Percentiles rank a stretch among this genome's conserved stretches.
These are phyloP conservation scores for Sorex maritimensis DNA, from an alignment of 2,797 vertebrate species.

Conservation along the genomic window DNA sequence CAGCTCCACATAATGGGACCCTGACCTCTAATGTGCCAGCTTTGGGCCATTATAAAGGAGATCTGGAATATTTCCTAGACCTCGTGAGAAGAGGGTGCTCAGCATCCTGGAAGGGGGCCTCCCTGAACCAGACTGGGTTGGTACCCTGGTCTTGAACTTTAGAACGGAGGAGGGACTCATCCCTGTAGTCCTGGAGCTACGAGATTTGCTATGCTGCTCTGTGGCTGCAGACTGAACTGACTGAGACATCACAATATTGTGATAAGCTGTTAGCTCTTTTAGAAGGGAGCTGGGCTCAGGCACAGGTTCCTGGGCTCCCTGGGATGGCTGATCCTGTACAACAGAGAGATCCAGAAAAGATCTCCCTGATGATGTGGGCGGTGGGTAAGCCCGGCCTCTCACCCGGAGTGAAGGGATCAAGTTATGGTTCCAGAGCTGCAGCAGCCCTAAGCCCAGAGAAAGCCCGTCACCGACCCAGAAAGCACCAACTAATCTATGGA, in stretches of 20 bases:
- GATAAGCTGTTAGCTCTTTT: not conserved
- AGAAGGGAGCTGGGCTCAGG: slow-evolving; percentile 3
- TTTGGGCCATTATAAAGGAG: not conserved
- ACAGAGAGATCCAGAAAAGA: slow-evolving; percentile 10
- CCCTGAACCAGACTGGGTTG: not conserved
- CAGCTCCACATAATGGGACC: not conserved
- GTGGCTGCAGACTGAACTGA: no score
- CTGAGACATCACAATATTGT: not conserved
- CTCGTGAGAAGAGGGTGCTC: no score
- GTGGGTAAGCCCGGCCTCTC: not conserved
- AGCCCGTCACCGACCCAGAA: not conserved
- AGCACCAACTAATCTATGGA: not conserved
- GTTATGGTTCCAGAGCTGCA: not conserved
- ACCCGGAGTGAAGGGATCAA: not conserved
- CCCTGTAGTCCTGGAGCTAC: not conserved
- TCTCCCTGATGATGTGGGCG: not conserved
- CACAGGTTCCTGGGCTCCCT: not conserved
- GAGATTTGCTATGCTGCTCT: no score
- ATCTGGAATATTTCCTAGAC: not conserved
- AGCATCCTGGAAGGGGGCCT: not conserved
- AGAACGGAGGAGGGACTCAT: not conserved
- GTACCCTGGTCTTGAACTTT: no score
- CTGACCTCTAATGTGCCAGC: not conserved
- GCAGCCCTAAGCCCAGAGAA: not conserved
- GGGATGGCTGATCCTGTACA: not conserved